A percentile compares a stretch with the other conserved stretches of the same genome.
Conservation (phyloP, 2,797 vertebrate species). For the Chelmon rostratus region DNA sequence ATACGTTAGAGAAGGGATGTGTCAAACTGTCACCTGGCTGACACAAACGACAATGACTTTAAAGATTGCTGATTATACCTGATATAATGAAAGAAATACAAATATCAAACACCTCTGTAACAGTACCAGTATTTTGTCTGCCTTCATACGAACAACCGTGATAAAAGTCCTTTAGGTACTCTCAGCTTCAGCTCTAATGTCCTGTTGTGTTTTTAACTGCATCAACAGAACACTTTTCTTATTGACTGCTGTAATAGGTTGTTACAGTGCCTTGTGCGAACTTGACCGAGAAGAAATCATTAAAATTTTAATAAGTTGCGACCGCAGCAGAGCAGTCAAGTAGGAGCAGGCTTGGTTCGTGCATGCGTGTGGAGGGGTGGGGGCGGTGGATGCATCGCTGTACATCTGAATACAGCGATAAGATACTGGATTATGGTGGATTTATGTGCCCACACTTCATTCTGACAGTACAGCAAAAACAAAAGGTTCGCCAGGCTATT, state of each 20-base stretch:
- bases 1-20: background rate
- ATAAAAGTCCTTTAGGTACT: background rate
- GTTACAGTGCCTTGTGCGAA: background rate
- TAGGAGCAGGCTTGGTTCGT: constrained; percentile 5
- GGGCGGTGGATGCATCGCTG: constrained; percentile 6
- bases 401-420: constrained; percentile 20
- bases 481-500: constrained; percentile 10
- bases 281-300: constrained; percentile 28
- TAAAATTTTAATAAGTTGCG: constrained; percentile 34
- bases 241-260: constrained; percentile 20
- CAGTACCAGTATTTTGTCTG: background rate
- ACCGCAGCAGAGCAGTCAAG: constrained; percentile 19
- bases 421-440: constrained; percentile 27
- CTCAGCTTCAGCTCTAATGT: background rate
- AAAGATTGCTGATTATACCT: background rate
- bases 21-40: background rate
- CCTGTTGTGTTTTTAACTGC: background rate
- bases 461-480: constrained; percentile 14
- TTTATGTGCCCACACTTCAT: constrained; percentile 14
- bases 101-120: background rate
- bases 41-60: background rate
- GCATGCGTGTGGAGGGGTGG: background rate
- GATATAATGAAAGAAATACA: too few relatives aligned
- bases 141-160: background rate
- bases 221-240: background rate